These are phyloP conservation scores for Ovibos moschatus DNA, from an alignment of 2,113 vertebrate species.

Conservation along the genomic window DNA sequence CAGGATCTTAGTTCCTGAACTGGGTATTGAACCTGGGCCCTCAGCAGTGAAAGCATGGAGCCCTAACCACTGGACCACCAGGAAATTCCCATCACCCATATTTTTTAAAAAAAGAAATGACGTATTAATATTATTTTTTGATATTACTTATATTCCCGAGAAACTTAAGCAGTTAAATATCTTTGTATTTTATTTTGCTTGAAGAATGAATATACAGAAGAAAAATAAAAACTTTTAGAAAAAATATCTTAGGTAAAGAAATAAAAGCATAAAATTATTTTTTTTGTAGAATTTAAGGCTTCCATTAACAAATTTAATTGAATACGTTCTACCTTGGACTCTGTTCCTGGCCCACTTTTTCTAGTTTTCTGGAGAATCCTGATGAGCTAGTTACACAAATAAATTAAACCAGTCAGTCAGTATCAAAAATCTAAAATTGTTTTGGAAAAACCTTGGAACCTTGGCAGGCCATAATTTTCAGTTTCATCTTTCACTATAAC, in stretches of 20 bases:
- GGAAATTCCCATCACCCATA: neutral
- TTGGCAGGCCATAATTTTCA: neutral
- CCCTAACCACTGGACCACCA: neutral
- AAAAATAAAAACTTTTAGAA: neutral
- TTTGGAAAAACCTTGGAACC: neutral
- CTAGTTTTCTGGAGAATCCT: no score
- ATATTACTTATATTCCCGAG: neutral
- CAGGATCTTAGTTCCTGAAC: neutral
- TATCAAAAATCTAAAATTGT: neutral
- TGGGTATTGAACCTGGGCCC: neutral
- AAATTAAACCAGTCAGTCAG: neutral
- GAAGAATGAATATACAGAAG: neutral
- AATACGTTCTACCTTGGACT: neutral
- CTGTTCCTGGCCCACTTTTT: no score
- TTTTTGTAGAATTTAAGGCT: neutral
- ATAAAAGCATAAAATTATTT: neutral
- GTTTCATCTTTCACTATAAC: neutral
- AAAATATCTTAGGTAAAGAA: neutral
- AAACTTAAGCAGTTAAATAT: neutral
- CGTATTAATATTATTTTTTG: neutral
- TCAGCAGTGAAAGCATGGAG: neutral
- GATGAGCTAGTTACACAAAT: neutral
- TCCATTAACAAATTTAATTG: neutral
- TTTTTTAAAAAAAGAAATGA: neutral
- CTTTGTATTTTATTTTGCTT: neutral